These are phyloP conservation scores for Fregata magnificens DNA, from an alignment of 2,113 vertebrate genomes.

Conservation along the genomic window DNA sequence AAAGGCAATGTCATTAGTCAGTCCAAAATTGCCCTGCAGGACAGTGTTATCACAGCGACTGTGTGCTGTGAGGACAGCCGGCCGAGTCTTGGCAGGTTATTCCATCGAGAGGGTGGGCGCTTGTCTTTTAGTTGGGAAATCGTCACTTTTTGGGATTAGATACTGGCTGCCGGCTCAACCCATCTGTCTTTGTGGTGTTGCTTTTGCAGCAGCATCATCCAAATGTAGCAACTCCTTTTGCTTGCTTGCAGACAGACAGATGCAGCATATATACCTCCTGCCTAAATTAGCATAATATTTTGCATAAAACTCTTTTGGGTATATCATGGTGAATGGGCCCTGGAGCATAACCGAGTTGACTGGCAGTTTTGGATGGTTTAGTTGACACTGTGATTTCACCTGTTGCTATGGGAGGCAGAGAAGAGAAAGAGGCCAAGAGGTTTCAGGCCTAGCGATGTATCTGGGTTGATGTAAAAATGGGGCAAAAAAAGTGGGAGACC, in stretches of 20 bases:
- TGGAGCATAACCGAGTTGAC: neutral
- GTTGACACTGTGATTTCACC: neutral
- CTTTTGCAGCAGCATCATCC: neutral
- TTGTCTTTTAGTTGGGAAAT: neutral
- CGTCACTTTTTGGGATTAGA: neutral
- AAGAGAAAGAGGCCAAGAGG: neutral
- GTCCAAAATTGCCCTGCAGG: neutral
- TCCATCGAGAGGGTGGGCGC: neutral
- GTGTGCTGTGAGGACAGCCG: neutral
- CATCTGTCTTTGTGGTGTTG: neutral
- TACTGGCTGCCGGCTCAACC: neutral
- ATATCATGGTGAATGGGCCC: neutral
- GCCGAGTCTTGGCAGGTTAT: neutral
- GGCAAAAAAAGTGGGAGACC: neutral
- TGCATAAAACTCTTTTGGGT: constrained; percentile 2
- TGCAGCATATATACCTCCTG: neutral
- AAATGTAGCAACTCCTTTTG: neutral
- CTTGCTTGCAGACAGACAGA: constrained; percentile 29
- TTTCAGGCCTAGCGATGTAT: neutral
- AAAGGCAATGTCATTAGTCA: neutral
- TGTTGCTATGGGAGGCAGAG: neutral
- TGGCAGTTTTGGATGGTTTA: neutral
- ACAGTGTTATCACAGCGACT: neutral
- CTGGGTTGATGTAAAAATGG: neutral
- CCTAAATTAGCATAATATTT: neutral